These are phyloP conservation scores for Pseudorectes ferrugineus DNA, from an alignment of 2,113 vertebrate genomes.

Conservation along the genomic window DNA sequence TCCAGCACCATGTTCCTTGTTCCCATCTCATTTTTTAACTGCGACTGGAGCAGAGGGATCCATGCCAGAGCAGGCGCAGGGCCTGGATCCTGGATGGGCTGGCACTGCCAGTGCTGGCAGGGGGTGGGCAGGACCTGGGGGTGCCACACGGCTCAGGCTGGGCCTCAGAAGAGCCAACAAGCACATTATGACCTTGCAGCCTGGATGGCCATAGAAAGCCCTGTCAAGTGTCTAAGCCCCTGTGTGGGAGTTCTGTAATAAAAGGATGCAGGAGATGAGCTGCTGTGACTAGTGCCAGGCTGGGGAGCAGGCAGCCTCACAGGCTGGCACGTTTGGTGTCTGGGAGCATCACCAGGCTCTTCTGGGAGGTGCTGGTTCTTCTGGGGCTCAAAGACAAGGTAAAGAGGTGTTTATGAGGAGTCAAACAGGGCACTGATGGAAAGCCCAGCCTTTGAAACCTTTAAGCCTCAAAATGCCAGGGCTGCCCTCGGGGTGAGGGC, in stretches of 20 bases:
- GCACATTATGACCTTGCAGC: neutral
- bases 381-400: neutral
- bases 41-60: neutral
- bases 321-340: accelerated
- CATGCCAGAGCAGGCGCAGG: accelerated
- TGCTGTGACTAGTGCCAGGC: neutral
- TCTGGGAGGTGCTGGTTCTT: neutral
- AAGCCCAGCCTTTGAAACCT: neutral
- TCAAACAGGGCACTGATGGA: neutral
- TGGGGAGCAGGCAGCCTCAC: neutral
- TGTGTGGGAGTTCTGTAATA: neutral
- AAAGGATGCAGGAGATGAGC: neutral
- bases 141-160: neutral
- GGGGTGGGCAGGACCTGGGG: neutral
- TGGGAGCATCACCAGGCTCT: neutral
- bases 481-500: accelerated
- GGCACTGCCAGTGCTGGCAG: neutral
- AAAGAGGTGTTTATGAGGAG: neutral
- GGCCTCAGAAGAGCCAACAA: neutral
- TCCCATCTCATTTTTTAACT: neutral
- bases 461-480: neutral
- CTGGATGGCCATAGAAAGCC: neutral
- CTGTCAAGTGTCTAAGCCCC: neutral
- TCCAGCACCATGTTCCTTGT: accelerated
- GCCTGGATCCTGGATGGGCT: accelerated